Percentiles rank a stretch among this genome's conserved stretches.
Conservation (phyloP, 2,888 invertebrate species). For the Acleris cristana region DNA sequence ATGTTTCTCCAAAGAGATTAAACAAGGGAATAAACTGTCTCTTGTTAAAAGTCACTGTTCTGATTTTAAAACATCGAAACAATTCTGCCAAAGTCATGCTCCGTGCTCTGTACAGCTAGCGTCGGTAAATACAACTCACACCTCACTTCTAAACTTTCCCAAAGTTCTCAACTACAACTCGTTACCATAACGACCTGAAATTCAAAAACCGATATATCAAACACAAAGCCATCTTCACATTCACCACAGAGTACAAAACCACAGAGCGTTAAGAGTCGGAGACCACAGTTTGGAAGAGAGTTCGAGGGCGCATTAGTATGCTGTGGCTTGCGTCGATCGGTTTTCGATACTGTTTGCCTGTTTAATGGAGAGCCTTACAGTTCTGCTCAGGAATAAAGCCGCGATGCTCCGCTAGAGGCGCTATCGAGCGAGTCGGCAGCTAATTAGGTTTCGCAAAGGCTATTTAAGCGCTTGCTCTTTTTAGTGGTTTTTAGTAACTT, state of each 20-base stretch:
- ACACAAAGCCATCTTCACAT: conserved; percentile 13
- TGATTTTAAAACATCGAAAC: not conserved
- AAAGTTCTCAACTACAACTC: not conserved
- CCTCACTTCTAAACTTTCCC: not conserved
- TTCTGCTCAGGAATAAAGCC: not conserved
- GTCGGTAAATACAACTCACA: not conserved
- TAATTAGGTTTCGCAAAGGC: not conserved
- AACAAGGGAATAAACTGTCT: too few relatives aligned
- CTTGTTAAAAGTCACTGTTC: too few relatives aligned
- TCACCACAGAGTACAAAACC: conserved; percentile 16
- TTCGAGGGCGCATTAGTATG: conserved; percentile 23
- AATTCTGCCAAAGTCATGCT: not conserved
- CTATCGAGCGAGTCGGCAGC: not conserved
- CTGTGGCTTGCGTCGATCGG: conserved; percentile 31
- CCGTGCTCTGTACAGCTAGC: not conserved
- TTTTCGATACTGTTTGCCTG: conserved; percentile 30
- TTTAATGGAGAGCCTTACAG: conserved; percentile 23
- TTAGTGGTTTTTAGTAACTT: too few relatives aligned
- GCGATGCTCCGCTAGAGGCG: not conserved
- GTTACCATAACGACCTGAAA: conserved; percentile 11
- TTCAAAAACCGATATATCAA: conserved; percentile 14
- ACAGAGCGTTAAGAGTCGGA: conserved; percentile 14
- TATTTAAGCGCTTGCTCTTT: not conserved
- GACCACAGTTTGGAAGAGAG: conserved; percentile 7
- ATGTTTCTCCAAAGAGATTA: too few relatives aligned